Conservation (phyloP, 2,797 vertebrate genomes). For the Calcarius lapponicus region DNA sequence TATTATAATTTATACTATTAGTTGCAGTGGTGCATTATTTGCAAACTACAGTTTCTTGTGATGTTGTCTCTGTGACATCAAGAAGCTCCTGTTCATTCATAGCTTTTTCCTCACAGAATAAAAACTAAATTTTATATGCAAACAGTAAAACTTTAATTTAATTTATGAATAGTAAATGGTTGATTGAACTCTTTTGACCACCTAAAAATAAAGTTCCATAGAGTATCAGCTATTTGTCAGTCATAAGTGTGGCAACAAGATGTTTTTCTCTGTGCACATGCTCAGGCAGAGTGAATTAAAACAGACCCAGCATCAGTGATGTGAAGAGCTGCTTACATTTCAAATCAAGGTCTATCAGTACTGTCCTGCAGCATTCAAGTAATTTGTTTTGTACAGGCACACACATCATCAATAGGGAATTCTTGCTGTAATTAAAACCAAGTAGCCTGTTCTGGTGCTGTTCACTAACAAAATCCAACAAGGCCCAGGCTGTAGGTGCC, state of each 20-base stretch:
- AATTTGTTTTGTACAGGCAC: neutral
- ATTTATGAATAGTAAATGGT: neutral
- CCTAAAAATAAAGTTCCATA: neutral
- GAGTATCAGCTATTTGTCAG: neutral
- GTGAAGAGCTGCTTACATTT: neutral
- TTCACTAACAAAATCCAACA: neutral
- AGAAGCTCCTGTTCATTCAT: neutral
- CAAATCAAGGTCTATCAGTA: neutral
- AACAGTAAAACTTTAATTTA: neutral
- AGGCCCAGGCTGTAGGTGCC: neutral
- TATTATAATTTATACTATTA: neutral
- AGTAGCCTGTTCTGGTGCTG: neutral
- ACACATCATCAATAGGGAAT: neutral
- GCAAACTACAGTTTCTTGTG: neutral
- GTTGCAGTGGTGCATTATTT: neutral
- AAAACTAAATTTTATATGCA: neutral
- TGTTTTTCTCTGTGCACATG: neutral
- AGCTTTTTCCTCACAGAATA: neutral
- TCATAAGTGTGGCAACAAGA: rapidly evolving
- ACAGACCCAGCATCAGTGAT: neutral
- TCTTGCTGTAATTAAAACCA: neutral
- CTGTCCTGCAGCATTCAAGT: neutral
- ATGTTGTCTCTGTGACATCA: neutral
- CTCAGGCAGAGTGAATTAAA: neutral
- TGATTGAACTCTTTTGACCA: neutral